Percentiles rank a stretch among this genome's conserved stretches.
Evolutionary conservation across 2,797 vertebrate genomes (phyloP).

Genomic region (Xenopus petersii): DNA sequence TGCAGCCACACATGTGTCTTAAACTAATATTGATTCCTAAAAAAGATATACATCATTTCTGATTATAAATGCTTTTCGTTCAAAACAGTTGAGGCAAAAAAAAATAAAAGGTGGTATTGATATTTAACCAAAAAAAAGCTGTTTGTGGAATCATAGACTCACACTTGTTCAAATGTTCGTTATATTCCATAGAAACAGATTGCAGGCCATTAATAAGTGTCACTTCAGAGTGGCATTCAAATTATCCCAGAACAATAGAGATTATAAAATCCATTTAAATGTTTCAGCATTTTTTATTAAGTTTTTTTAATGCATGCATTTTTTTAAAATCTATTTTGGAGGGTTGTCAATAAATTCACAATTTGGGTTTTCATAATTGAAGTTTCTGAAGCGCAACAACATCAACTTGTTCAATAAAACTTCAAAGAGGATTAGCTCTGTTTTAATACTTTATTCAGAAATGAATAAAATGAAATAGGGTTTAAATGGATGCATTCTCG

Average conservation of each 20-base stretch:
- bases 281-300: no score
- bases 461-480: not conserved
- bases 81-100: not conserved
- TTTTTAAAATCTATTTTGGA: no score
- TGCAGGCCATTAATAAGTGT: no score
- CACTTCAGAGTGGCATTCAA: no score
- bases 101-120: not conserved
- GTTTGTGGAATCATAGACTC: no score
- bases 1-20: slow-evolving; percentile 1
- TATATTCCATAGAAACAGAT: no score
- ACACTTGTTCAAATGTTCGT: no score
- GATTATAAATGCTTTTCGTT: slow-evolving; percentile 9
- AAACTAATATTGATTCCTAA: slow-evolving; percentile 12
- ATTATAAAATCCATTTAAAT: no score
- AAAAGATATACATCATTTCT: slow-evolving; percentile 19
- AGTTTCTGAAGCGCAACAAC: not conserved
- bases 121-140: no score
- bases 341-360: no score
- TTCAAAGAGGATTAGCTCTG: not conserved
- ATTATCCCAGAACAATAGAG: no score
- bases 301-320: no score
- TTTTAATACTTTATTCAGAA: not conserved
- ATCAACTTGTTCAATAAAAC: slow-evolving; percentile 2
- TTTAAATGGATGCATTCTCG: slow-evolving; percentile 68
- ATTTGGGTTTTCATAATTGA: not conserved